These are phyloP conservation scores for Nothocercus nigrocapillus DNA, from an alignment of 2,113 vertebrate species.

Conservation along the genomic window DNA sequence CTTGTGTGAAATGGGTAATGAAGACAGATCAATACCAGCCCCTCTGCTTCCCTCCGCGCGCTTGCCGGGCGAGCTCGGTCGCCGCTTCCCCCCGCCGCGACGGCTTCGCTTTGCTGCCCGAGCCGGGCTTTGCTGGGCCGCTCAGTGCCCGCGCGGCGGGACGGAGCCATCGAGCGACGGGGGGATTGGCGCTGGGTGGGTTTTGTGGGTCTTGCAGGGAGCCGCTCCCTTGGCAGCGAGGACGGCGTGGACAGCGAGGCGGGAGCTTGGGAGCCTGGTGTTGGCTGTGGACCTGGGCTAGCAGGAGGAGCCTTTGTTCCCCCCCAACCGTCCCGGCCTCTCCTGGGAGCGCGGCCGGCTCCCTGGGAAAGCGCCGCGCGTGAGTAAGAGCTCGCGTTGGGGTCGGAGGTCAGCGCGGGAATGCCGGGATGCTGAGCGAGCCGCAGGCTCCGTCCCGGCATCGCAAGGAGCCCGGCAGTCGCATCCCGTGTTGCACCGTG, in stretches of 20 bases:
- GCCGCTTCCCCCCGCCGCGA: too few species aligned
- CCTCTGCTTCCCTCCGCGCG: neutral
- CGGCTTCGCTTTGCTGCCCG: too few species aligned
- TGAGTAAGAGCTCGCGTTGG: neutral
- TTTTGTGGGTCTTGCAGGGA: too few species aligned
- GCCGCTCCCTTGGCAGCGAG: too few species aligned
- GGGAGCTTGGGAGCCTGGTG: neutral
- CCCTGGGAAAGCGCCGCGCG: neutral
- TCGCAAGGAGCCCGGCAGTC: too few species aligned
- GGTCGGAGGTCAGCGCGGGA: neutral
- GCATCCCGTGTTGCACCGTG: neutral
- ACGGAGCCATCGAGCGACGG: too few species aligned
- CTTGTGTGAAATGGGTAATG: slow-evolving; percentile 89
- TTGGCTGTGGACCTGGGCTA: neutral
- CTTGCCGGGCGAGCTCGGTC: too few species aligned
- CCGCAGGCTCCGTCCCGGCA: neutral
- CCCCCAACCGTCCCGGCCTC: neutral
- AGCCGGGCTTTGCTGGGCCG: too few species aligned
- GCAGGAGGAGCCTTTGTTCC: neutral
- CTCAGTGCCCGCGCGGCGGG: too few species aligned
- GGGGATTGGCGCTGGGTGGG: too few species aligned
- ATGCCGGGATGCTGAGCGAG: neutral
- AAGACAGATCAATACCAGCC: slow-evolving; percentile 83
- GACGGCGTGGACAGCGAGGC: too few species aligned
- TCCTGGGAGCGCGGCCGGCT: rapidly evolving